phyloP scores from a whole-genome alignment of 2,888 invertebrate genomes.

The Helleia helle region DNA sequence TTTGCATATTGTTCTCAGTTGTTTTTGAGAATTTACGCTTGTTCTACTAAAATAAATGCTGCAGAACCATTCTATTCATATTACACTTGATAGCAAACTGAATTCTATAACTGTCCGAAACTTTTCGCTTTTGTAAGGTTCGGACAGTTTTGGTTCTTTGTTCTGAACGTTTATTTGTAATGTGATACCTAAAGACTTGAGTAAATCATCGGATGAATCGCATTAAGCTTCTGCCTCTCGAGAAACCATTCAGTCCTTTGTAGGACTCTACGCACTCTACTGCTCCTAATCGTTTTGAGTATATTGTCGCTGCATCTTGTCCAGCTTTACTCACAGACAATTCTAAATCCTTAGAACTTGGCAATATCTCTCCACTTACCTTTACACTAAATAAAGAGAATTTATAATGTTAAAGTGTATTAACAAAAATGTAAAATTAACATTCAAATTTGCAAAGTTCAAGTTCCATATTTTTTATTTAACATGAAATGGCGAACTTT shows the following conservation, averaged over 20 bases:
- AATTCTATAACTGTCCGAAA: slow-evolving; percentile 1
- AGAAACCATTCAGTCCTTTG: not conserved
- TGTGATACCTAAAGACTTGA: not conserved
- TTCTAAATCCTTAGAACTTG: too few species aligned
- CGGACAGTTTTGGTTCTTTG: slow-evolving; percentile 21
- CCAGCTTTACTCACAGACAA: not conserved
- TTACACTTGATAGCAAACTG: not conserved
- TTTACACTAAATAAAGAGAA: too few species aligned
- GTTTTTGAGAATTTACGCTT: slow-evolving; percentile 39
- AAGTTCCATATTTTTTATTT: slow-evolving; percentile 42
- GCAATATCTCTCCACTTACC: too few species aligned
- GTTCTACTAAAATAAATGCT: slow-evolving; percentile 33
- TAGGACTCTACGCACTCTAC: not conserved
- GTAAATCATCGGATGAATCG: not conserved
- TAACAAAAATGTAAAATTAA: slow-evolving; percentile 9
- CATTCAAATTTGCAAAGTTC: too few species aligned
- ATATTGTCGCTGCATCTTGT: not conserved
- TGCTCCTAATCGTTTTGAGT: not conserved
- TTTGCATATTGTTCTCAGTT: slow-evolving; percentile 45
- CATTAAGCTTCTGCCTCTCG: not conserved
- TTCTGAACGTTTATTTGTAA: slow-evolving; percentile 1
- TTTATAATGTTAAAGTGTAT: too few species aligned
- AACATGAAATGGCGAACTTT: slow-evolving; percentile 63
- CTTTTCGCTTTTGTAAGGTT: not conserved
- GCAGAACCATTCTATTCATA: slow-evolving; percentile 25